These are phyloP conservation scores for Oryzias woworae DNA, from an alignment of 2,113 vertebrate species.

Conservation along the genomic window DNA sequence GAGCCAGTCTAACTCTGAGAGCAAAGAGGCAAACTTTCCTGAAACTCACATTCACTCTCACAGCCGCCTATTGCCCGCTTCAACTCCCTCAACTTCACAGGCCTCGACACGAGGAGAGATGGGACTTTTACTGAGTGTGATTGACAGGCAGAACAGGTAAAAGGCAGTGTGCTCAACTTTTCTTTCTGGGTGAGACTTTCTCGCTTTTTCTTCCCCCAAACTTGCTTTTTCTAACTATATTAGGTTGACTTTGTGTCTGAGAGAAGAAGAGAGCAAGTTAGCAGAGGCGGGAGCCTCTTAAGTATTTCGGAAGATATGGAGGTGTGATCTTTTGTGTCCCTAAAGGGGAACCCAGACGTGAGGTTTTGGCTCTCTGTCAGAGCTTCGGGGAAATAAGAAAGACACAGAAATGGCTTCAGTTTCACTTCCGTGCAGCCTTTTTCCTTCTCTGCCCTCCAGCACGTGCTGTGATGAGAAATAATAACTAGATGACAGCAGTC, in stretches of 20 bases:
- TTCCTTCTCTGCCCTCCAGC: constrained; percentile 28
- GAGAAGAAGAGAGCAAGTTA: constrained; percentile 6
- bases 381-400: constrained; percentile 35
- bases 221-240: constrained; percentile 20
- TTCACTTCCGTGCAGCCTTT: constrained; percentile 30
- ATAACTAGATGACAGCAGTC: constrained; percentile 45
- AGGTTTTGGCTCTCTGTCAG: constrained; percentile 34
- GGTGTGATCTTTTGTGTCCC: constrained; percentile 36
- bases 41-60: constrained; percentile 14
- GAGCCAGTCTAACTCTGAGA: constrained; percentile 30
- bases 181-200: constrained; percentile 32
- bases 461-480: constrained; percentile 39
- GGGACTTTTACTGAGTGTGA: constrained; percentile 27
- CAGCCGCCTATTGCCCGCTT: constrained; percentile 16
- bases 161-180: constrained; percentile 28
- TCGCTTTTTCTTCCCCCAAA: constrained; percentile 21
- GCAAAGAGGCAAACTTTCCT: constrained; percentile 29
- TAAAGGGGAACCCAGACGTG: constrained; percentile 32
- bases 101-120: neutral
- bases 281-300: neutral
- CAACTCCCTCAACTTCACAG: neutral
- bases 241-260: constrained; percentile 34
- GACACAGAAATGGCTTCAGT: constrained; percentile 51
- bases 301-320: constrained; percentile 34
- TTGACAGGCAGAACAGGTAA: constrained; percentile 28